These are phyloP conservation scores for Drosophila mojavensis DNA, from an alignment of 1,140 invertebrate species.

Conservation along the genomic window DNA sequence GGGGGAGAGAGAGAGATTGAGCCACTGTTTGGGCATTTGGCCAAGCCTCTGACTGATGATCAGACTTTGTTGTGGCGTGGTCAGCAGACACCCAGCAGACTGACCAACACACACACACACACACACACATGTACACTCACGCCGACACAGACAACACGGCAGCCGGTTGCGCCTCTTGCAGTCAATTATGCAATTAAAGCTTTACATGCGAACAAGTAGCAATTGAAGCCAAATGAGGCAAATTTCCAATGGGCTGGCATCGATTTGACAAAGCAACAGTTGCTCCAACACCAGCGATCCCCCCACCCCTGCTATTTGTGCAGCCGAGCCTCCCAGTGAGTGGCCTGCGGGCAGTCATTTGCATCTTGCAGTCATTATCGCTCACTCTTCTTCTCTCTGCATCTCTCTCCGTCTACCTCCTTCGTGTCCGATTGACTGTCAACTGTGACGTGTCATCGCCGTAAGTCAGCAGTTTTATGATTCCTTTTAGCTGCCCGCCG, in stretches of 20 bases:
- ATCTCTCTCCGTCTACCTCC: too few species aligned
- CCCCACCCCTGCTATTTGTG: not conserved
- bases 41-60: constrained; percentile 43
- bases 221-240: constrained; percentile 69
- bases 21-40: constrained; percentile 14
- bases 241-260: constrained; percentile 60
- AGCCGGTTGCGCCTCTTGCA: constrained; percentile 63
- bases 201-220: constrained; percentile 68
- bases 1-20: constrained; percentile 15
- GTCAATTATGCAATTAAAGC: constrained; percentile 80
- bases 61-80: constrained; percentile 58
- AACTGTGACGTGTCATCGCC: constrained; percentile 69
- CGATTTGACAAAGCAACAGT: constrained; percentile 63
- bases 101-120: constrained; percentile 2
- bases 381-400: too few species aligned
- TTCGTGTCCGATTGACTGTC: constrained; percentile 24
- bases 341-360: constrained; percentile 1
- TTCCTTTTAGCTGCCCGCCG: constrained; percentile 38
- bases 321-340: not conserved
- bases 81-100: constrained; percentile 37
- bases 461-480: constrained; percentile 70
- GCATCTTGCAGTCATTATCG: constrained; percentile 24
- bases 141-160: constrained; percentile 13
- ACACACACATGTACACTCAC: constrained; percentile 7
- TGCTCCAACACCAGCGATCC: not conserved